Evolutionary conservation across 2,113 vertebrate species (phyloP), one percentile per base, ranked within the genome.

Genomic region (Gracilinanus agilis): DNA sequence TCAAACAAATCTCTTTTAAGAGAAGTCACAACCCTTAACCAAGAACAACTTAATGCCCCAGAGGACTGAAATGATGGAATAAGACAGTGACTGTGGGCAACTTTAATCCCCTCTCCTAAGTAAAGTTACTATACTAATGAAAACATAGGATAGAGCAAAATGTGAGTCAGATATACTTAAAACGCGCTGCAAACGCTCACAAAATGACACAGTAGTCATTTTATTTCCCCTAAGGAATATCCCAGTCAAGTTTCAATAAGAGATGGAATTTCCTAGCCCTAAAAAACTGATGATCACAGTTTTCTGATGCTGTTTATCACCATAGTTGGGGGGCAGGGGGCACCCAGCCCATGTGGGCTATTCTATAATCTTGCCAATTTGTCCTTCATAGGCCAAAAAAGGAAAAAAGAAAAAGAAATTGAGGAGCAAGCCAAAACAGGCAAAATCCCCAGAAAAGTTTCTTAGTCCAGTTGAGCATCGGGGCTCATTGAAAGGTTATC

Each of bases 1-100:
- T 93, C 92, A 96, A 94, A 97, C 94, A 97, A 97, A 89, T 96
- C 96, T 97, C 95, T 95, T 91, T 56, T 53, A 95, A 97, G 75
- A 25, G 96, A 97, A 97, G 94, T 95, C 75, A 91, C 0, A 0
- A 89, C 55, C 75, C 13, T 12, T 90, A 95, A 93, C 88, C 95
- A 89, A 89, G 53, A 96, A 56, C 89, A 44, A 55, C 16, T 54
- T 91, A 54, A 93, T 94, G 89, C 27, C 92, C 91, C 56, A 55
- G 91, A 93, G 56, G 0, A 19, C 40, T 58, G 55, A 56, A 93
- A 61, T 19, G 53, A 56, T 0, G 54, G 29, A 29, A 16, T 61
- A 56, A 92, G 90, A 92, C 94, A 90, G 91, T 12, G 93, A 54
- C 0, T 23, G 92, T 90, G 88, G 95, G 40, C 13, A 89, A 5